Evolutionary conservation across 1,140 invertebrate species (phyloP).

Genomic region (Globodera rostochiensis): DNA sequence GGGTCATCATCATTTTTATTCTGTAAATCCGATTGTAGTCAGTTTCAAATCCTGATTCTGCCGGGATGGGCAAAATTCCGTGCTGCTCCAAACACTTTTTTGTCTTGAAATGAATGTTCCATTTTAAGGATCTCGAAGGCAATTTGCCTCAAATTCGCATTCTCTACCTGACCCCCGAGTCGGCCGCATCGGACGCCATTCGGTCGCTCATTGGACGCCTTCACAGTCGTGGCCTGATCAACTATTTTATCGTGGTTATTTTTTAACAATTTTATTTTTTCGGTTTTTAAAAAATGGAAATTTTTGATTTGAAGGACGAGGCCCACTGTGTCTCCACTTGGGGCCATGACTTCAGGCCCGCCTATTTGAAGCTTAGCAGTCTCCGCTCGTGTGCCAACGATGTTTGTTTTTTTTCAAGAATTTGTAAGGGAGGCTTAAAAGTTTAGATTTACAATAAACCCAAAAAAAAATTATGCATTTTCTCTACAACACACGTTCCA

Average conservation of each 20-base stretch:
- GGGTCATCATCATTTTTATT: too few species aligned
- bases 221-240: constrained; percentile 71
- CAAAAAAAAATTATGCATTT: too few species aligned
- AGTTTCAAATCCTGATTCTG: too few species aligned
- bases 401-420: constrained; percentile 15
- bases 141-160: constrained; percentile 77
- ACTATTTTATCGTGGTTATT: constrained; percentile 72
- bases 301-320: constrained; percentile 70
- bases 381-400: constrained; percentile 73
- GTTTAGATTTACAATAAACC: too few species aligned
- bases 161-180: constrained; percentile 89
- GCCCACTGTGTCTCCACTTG: constrained; percentile 81
- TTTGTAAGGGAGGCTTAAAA: too few species aligned
- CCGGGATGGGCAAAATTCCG: too few species aligned
- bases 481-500: too few species aligned
- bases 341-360: constrained; percentile 89
- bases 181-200: constrained; percentile 63
- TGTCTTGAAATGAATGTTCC: neutral
- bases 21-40: too few species aligned
- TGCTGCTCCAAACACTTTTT: too few species aligned
- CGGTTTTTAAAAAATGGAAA: neutral
- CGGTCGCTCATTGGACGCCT: constrained; percentile 68
- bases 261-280: neutral
- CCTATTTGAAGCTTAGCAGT: constrained; percentile 84
- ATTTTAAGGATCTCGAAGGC: constrained; percentile 73